Base-by-base conservation (phyloP, 2,888 invertebrate species). In the Drosophila prostipennis region DNA sequence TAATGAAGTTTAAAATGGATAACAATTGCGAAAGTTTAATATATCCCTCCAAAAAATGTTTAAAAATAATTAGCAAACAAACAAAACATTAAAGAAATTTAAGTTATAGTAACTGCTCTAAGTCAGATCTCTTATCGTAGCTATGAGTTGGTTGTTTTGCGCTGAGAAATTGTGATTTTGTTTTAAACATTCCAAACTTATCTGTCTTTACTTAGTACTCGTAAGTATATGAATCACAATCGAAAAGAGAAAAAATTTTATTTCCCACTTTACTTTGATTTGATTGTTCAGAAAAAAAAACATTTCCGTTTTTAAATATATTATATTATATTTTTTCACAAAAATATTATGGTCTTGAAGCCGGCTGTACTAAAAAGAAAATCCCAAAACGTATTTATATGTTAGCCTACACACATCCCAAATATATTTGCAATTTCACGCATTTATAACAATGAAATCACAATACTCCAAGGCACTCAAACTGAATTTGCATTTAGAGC, bases 391-490 rank as follows among this genome's bases (percentile, higher is more conserved):
- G 19, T 19, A 29, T 29, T 19, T 19, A 29, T 49, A 16, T 23
- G 76, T 48, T 42, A 39, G 37, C 57, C 59, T 64, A 75, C 59
- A 26, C 26, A 26, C 26, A 26, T 59, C 46, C 63, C 42, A 64
- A 60, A 67, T 52, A 64, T 70, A 71, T 84, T 67, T 63, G 48
- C 54, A 59, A 46, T 68, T 75, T 57, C 79, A 78, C 75, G 80
- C 75, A 68, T 67, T 79, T 83, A 65, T 63, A 83, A 86, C 87
- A 89, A 82, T 80, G 81, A 87, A 89, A 87, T 76, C 81, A 73
- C 78, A 82, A 80, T 70, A 65, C 64, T 45, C 75, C 67, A 65
- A 76, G 70, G 69, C 40, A 42, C 53, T 32, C 16, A 40, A 57
- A 42, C 49, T 51, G 58, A 73, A 89, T 82, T 82, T 84, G 76